A percentile compares a stretch with the other conserved stretches of the same genome.
These are phyloP conservation scores for Rhombomys opimus DNA, from an alignment of 2,113 vertebrate species.

Conservation along the genomic window DNA sequence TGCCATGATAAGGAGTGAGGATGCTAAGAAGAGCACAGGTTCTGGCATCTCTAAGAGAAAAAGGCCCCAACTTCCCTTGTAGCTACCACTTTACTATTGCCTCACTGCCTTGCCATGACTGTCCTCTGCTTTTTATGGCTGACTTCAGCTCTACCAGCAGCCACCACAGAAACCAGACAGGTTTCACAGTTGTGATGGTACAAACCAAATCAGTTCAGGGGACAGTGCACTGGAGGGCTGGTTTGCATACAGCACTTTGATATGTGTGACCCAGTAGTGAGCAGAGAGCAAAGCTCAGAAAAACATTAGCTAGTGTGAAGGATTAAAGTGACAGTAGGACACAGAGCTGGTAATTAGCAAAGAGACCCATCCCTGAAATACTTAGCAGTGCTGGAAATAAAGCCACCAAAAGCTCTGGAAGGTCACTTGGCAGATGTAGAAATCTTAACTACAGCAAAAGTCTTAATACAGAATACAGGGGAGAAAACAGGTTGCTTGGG, in stretches of 20 bases:
- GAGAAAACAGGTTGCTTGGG: background rate
- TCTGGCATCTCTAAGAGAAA: background rate
- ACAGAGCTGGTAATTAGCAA: background rate
- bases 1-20: background rate
- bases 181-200: background rate
- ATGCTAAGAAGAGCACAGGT: background rate
- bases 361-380: background rate
- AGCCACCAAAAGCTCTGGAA: background rate
- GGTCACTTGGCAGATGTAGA: background rate
- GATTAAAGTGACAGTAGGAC: background rate
- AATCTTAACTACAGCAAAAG: background rate
- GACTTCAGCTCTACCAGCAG: background rate
- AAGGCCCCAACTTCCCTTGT: background rate
- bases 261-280: background rate
- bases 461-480: background rate
- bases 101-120: background rate
- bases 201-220: background rate
- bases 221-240: background rate
- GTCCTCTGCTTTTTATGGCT: background rate
- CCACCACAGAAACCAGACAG: background rate
- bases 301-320: background rate
- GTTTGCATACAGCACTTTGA: rapidly evolving
- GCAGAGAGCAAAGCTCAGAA: background rate
- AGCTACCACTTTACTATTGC: background rate
- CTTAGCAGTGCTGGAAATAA: background rate